These are phyloP conservation scores for Procavia capensis DNA, from an alignment of 2,113 vertebrate genomes.

Conservation along the genomic window DNA sequence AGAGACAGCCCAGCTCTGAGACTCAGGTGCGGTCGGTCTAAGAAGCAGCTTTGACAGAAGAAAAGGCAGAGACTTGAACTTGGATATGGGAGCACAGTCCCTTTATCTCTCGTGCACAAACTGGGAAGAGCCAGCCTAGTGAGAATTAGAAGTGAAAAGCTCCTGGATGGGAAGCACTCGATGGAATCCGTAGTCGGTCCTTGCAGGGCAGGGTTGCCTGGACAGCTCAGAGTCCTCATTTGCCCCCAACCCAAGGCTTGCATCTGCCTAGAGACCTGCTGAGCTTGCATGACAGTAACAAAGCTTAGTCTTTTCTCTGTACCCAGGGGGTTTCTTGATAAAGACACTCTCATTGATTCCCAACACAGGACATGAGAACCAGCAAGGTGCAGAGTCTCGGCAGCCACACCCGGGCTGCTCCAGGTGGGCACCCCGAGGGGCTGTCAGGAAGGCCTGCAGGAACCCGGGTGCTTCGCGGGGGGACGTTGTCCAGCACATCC, in stretches of 20 bases:
- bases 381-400: background rate
- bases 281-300: too few relatives aligned
- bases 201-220: too few relatives aligned
- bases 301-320: background rate
- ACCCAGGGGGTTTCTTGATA: too few relatives aligned
- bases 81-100: accelerated
- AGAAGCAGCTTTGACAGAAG: background rate
- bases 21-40: accelerated
- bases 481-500: slow-evolving; percentile 93
- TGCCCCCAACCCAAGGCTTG: background rate
- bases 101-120: background rate
- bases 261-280: background rate
- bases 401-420: background rate
- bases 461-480: background rate
- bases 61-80: background rate
- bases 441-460: slow-evolving; percentile 64
- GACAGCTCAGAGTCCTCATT: background rate
- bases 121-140: too few relatives aligned
- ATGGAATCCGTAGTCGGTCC: too few relatives aligned
- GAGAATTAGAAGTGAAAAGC: too few relatives aligned
- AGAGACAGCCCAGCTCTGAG: background rate
- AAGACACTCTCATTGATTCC: accelerated
- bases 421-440: too few relatives aligned
- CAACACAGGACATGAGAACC: too few relatives aligned
- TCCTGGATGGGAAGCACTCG: too few relatives aligned